Evolutionary conservation across 2,797 vertebrate species (phyloP).

Genomic region (Xyrichtys novacula): DNA sequence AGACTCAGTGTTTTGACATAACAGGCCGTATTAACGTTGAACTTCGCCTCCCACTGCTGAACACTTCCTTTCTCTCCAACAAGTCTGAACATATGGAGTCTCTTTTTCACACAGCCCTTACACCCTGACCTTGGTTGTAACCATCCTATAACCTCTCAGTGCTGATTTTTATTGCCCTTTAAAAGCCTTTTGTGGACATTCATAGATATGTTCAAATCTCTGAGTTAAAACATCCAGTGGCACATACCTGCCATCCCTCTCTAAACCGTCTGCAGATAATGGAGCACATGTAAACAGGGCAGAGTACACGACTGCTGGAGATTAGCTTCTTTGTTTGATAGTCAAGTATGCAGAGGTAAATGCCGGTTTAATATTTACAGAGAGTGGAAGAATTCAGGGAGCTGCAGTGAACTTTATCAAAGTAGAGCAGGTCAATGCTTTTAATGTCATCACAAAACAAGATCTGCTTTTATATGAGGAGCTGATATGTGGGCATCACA

Average conservation of each 20-base stretch:
- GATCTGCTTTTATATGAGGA: conserved; percentile 21
- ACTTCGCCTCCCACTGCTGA: conserved; percentile 57
- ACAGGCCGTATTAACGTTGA: conserved; percentile 39
- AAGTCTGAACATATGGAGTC: conserved; percentile 51
- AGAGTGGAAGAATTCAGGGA: conserved; percentile 69
- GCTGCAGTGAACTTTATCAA: conserved; percentile 66
- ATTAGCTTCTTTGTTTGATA: conserved; percentile 30
- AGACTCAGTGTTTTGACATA: conserved; percentile 56
- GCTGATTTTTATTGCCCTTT: conserved; percentile 56
- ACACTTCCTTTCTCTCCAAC: conserved; percentile 51
- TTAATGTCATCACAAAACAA: conserved; percentile 24
- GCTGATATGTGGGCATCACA: neutral
- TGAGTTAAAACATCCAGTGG: conserved; percentile 25
- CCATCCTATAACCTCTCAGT: conserved; percentile 35
- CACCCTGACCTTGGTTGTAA: conserved; percentile 42
- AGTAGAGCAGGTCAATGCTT: conserved; percentile 44
- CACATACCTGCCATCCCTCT: conserved; percentile 47
- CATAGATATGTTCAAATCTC: conserved; percentile 36
- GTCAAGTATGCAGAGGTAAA: conserved; percentile 36
- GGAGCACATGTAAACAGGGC: conserved; percentile 20
- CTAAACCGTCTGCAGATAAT: conserved; percentile 42
- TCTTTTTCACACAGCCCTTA: conserved; percentile 55
- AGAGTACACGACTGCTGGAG: conserved; percentile 18
- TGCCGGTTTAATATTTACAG: conserved; percentile 49
- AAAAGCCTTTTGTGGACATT: conserved; percentile 49